Base-by-base conservation (phyloP, 2,113 vertebrate genomes). In the Hemichromis elongatus region DNA sequence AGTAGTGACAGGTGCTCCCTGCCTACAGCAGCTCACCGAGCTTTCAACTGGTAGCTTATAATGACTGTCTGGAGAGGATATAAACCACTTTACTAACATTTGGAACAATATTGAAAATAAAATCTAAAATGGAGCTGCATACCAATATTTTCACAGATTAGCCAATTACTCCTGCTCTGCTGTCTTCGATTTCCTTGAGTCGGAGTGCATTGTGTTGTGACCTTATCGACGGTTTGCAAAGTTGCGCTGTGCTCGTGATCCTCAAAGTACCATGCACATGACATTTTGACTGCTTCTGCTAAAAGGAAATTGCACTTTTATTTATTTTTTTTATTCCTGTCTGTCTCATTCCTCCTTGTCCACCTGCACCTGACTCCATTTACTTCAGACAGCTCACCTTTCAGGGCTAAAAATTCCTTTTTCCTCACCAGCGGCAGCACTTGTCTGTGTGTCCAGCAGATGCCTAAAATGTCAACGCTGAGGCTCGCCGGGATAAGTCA, bases 1-100 rank as follows among this genome's bases (percentile, higher is more conserved):
- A 82, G 78, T 28, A 68, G 73, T 94, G 94, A 91, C 89, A 92
- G 88, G 83, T 85, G 77, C 86, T 89, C 87, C 30, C 86, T 89
- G 88, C 87, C 86, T 86, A 70, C 80, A 92, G 92, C 87, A 35
- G 87, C 89, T 86, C 84, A 78, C 70, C 12, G 57, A 89, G 82
- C 90, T 75, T 82, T 84, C 77, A 90, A 82, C 86, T 85, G 63
- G 59, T 86, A 79, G 81, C 52, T 68, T 30, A 79, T 92, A 86
- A 92, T 92, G 86, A 89, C 86, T 78, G 45, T 86, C 80, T 83
- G 19, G 37, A 77, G 79, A 82, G 66, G 42, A 66, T 26, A 37
- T 37, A 70, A 18, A 30, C 30, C 56, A 42, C 57, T 83, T 83
- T 45, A 66, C 45, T 56, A 56, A 85, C 77, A 79, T 78, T 42